Conservation (phyloP, 2,113 vertebrate genomes). For the Bambusicola thoracicus region DNA sequence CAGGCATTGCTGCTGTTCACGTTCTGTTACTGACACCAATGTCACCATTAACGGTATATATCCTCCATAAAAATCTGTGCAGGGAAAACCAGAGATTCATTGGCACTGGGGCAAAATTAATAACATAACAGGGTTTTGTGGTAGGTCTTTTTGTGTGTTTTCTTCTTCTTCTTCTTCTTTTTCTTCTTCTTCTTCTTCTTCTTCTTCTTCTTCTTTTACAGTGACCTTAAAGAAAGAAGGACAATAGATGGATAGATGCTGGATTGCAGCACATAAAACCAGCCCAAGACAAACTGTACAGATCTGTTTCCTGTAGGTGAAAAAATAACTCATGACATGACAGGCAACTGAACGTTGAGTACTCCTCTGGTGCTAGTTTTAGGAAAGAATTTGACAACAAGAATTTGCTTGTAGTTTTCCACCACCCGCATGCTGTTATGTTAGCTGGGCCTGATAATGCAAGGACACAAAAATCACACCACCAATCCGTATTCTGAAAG, state of each 20-base stretch:
- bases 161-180: background rate
- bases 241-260: conserved; percentile 51
- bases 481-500: background rate
- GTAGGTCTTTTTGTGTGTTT: background rate
- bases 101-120: background rate
- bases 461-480: conserved; percentile 6
- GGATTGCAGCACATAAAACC: conserved; percentile 60
- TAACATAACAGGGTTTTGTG: conserved; percentile 9
- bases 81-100: background rate
- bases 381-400: conserved; percentile 70
- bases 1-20: conserved; percentile 32
- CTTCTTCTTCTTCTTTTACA: background rate
- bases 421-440: conserved; percentile 31
- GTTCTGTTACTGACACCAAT: conserved; percentile 45
- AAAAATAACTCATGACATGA: conserved; percentile 71
- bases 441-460: conserved; percentile 44
- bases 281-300: conserved; percentile 63
- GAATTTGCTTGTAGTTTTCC: conserved; percentile 74
- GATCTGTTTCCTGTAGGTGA: conserved; percentile 72
- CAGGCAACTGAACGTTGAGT: conserved; percentile 64
- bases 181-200: background rate
- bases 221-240: conserved; percentile 59
- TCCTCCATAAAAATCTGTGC: background rate
- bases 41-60: conserved; percentile 25
- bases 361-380: conserved; percentile 74